Evolutionary conservation across 1,140 invertebrate genomes (phyloP).

Genomic region (Bombus sylvicola): DNA sequence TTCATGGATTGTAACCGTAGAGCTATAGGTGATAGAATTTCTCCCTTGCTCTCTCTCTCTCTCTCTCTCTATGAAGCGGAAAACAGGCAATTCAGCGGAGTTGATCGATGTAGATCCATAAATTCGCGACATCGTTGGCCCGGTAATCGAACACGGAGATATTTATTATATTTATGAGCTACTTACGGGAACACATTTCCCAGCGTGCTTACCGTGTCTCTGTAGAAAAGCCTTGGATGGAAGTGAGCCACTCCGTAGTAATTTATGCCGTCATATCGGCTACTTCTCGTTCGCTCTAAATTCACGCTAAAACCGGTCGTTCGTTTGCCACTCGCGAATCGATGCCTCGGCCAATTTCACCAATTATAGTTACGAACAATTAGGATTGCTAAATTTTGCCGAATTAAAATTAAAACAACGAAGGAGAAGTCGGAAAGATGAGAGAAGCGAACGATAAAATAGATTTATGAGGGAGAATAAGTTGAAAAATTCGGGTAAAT

Average conservation of each 20-base stretch:
- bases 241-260: slow-evolving; percentile 10
- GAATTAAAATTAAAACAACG: neutral
- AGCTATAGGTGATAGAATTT: neutral
- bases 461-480: neutral
- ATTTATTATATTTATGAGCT: slow-evolving; percentile 48
- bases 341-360: neutral
- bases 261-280: slow-evolving; percentile 38
- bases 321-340: neutral
- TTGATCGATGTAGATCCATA: neutral
- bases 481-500: neutral
- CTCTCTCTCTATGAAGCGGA: neutral
- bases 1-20: neutral
- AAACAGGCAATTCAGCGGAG: neutral
- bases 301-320: neutral
- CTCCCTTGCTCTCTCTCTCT: neutral
- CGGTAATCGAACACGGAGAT: slow-evolving; percentile 23
- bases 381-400: neutral
- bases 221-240: slow-evolving; percentile 1
- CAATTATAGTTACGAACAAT: neutral
- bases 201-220: slow-evolving; percentile 18
- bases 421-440: no score
- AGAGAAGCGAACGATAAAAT: neutral
- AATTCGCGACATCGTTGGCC: neutral
- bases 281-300: neutral
- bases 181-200: slow-evolving; percentile 31